phyloP scores from a whole-genome alignment of 2,113 vertebrate genomes.

The Acanthisitta chloris region DNA sequence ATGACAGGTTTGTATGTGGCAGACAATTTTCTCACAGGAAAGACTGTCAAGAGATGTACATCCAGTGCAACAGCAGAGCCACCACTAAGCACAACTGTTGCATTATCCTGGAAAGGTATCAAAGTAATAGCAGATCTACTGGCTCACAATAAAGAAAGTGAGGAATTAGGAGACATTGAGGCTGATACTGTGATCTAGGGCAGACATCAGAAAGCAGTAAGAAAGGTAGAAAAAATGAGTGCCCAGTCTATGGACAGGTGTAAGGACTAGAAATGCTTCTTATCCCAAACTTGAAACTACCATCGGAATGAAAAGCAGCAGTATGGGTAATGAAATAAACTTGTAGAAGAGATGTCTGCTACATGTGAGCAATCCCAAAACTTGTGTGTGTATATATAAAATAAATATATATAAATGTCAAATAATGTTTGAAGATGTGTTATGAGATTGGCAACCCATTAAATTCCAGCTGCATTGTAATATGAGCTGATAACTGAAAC shows the following conservation, averaged over 20 bases:
- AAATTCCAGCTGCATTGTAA: not conserved
- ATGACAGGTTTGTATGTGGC: not conserved
- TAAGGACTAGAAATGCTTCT: not conserved
- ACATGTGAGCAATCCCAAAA: fast-evolving
- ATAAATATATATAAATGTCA: not conserved
- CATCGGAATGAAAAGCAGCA: not conserved
- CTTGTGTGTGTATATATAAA: not conserved
- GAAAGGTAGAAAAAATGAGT: not conserved
- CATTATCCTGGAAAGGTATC: not conserved
- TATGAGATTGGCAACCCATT: not conserved
- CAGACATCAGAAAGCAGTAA: not conserved
- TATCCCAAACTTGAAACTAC: not conserved
- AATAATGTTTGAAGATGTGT: not conserved
- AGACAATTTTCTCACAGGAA: not conserved
- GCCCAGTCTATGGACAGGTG: not conserved
- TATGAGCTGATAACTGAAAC: not conserved
- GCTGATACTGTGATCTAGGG: not conserved
- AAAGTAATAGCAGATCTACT: not conserved
- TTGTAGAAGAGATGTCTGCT: not conserved
- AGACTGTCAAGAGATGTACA: not conserved
- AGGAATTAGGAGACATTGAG: not conserved
- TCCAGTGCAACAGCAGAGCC: not conserved
- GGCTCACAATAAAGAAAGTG: not conserved
- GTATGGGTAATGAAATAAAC: not conserved
- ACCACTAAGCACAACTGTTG: not conserved